These are phyloP conservation scores for Tigriopus japonicus DNA, from an alignment of 1,140 invertebrate genomes.

Conservation along the genomic window DNA sequence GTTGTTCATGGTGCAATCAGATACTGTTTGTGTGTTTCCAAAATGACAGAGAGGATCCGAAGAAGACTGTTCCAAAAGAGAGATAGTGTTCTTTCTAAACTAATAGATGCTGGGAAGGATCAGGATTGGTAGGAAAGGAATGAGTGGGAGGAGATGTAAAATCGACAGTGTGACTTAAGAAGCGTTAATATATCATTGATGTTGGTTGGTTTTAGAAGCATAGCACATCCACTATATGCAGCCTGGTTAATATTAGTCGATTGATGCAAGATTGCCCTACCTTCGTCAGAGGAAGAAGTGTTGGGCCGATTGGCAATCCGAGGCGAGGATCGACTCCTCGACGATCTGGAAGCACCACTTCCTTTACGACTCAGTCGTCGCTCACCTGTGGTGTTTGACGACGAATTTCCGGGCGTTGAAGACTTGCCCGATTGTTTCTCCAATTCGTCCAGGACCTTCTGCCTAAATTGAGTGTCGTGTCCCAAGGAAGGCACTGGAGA, in stretches of 20 bases:
- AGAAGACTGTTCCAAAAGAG: no score
- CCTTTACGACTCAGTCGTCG: conserved; percentile 14
- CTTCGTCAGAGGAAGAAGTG: conserved; percentile 18
- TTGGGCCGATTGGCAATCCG: conserved; percentile 15
- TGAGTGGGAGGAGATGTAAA: no score
- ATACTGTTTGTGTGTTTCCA: no score
- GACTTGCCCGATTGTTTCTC: conserved; percentile 15
- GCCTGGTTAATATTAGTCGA: background rate
- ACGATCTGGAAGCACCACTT: background rate
- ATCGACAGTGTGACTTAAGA: no score
- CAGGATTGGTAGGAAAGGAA: no score
- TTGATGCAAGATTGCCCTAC: conserved; percentile 10
- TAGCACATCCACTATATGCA: no score
- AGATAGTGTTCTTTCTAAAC: no score
- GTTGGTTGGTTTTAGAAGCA: no score
- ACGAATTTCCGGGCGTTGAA: conserved; percentile 15
- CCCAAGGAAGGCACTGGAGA: conserved; percentile 10
- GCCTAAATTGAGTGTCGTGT: conserved; percentile 24
- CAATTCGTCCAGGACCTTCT: conserved; percentile 19
- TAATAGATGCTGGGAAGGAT: no score
- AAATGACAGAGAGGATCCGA: no score
- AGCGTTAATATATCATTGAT: no score
- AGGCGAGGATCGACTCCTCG: conserved; percentile 5
- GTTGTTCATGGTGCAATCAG: no score
- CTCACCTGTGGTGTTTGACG: conserved; percentile 14